A percentile compares a stretch with the other conserved stretches of the same genome.
phyloP scores from a whole-genome alignment of 1,140 invertebrate species.

The Ptiloglossa arizonensis region DNA sequence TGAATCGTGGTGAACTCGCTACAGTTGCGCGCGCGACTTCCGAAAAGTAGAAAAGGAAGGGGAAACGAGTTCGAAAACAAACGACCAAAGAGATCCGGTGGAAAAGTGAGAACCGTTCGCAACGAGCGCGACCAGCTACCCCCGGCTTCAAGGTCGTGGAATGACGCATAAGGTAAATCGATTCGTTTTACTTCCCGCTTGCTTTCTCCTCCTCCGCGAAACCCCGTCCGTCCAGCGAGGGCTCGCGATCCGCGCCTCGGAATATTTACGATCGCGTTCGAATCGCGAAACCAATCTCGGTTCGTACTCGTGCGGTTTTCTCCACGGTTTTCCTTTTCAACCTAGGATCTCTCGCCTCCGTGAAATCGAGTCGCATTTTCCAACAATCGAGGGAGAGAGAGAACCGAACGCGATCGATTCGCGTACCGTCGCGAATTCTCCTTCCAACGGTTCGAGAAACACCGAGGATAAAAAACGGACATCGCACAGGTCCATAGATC shows the following conservation, averaged over 20 bases:
- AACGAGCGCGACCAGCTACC: constrained; percentile 45
- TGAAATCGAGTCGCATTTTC: neutral
- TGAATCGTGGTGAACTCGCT: constrained; percentile 29
- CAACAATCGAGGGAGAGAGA: no score
- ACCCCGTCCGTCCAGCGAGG: no score
- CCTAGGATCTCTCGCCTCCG: no score
- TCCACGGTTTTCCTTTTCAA: neutral
- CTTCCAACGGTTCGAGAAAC: constrained; percentile 4
- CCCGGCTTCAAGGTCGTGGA: constrained; percentile 71
- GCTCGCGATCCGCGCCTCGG: constrained; percentile 28
- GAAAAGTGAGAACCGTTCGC: constrained; percentile 52
- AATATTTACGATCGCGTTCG: constrained; percentile 58
- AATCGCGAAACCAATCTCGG: constrained; percentile 31
- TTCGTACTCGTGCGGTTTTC: constrained; percentile 43
- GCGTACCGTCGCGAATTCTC: neutral
- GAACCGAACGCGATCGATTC: no score
- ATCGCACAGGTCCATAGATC: constrained; percentile 34
- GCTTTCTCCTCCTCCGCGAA: neutral
- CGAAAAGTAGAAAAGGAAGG: constrained; percentile 1
- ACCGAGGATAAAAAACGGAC: neutral
- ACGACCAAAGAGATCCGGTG: constrained; percentile 17
- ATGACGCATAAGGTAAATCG: constrained; percentile 79
- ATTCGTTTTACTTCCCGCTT: constrained; percentile 38
- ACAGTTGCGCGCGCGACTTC: neutral
- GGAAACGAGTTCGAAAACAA: neutral